These are phyloP conservation scores for Melanostoma mellinum DNA, from an alignment of 2,888 invertebrate species.

Conservation along the genomic window DNA sequence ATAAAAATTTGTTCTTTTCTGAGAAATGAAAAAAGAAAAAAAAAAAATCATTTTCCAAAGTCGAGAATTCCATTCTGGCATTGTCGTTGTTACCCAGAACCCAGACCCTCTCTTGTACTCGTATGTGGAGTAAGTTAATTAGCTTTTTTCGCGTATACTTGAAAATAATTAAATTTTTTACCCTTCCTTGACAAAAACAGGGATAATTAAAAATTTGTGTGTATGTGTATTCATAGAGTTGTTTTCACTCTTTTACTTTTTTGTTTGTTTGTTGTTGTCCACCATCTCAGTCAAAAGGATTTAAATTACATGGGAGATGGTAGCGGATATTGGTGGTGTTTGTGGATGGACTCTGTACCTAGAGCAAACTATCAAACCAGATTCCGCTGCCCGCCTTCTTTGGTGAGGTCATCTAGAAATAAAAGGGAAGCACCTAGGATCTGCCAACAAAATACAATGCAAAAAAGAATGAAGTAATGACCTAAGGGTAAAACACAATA, in stretches of 20 bases:
- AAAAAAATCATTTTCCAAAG: neutral
- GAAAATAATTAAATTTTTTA: slow-evolving; percentile 68
- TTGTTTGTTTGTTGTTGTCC: slow-evolving; percentile 5
- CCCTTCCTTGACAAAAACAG: slow-evolving; percentile 61
- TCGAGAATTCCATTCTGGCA: too few species aligned
- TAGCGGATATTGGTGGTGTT: slow-evolving; percentile 60
- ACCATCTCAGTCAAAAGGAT: slow-evolving; percentile 36
- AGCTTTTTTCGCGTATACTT: slow-evolving; percentile 67
- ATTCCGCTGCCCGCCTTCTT: slow-evolving; percentile 38
- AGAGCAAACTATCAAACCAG: slow-evolving; percentile 67
- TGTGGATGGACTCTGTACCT: slow-evolving; percentile 33
- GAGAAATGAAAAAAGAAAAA: too few species aligned
- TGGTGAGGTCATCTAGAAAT: slow-evolving; percentile 28
- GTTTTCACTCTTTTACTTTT: slow-evolving; percentile 6
- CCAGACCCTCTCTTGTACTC: slow-evolving; percentile 60
- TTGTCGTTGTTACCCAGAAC: too few species aligned
- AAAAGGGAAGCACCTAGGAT: slow-evolving; percentile 33
- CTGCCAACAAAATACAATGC: slow-evolving; percentile 1
- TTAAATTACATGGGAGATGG: slow-evolving; percentile 62
- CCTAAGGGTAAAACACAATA: slow-evolving; percentile 60
- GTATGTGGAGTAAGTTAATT: slow-evolving; percentile 64
- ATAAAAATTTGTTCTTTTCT: too few species aligned
- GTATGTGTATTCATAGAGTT: slow-evolving; percentile 36
- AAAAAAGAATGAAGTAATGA: slow-evolving; percentile 44
- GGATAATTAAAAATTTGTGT: slow-evolving; percentile 67